Conservation (phyloP, 1,140 invertebrate genomes). For the Caligus rogercresseyi region DNA sequence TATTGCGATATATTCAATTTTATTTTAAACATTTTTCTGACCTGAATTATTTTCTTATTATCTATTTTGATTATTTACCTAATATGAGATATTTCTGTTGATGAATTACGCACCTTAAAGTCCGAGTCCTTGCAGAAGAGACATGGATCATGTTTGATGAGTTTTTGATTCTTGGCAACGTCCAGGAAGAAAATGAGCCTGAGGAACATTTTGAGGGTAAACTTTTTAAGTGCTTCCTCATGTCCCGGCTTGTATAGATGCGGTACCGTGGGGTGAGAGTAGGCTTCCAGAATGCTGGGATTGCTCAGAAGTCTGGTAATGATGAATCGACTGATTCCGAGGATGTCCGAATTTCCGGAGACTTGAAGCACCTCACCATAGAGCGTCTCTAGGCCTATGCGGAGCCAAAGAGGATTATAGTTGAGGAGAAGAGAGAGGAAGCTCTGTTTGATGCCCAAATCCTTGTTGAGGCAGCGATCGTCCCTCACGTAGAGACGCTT, state of each 20-base stretch:
- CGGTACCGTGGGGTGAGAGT: conserved; percentile 33
- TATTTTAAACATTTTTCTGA: too few species aligned
- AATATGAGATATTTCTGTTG: too few species aligned
- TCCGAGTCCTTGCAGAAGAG: conserved; percentile 59
- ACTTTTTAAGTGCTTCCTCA: conserved; percentile 54
- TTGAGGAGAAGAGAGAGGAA: conserved; percentile 57
- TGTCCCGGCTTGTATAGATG: conserved; percentile 33
- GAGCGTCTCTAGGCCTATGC: conserved; percentile 67
- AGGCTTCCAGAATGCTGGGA: conserved; percentile 31
- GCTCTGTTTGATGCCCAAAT: conserved; percentile 46
- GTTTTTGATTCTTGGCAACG: conserved; percentile 52
- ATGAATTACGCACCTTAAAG: too few species aligned
- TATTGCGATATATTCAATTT: too few species aligned
- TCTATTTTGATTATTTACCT: too few species aligned
- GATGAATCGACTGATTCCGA: conserved; percentile 57
- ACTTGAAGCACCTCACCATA: conserved; percentile 55
- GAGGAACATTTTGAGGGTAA: conserved; percentile 64
- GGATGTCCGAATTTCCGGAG: conserved; percentile 53
- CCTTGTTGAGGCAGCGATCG: conserved; percentile 31
- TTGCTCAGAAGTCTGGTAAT: conserved; percentile 30
- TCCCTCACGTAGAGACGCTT: conserved; percentile 29
- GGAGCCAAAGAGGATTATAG: conserved; percentile 77
- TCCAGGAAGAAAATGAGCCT: conserved; percentile 67
- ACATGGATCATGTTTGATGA: conserved; percentile 74
- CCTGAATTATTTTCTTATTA: too few species aligned